Evolutionary conservation across 92 coral and sea anemone genomes (phyloP), one percentile per base, ranked within the genome.

Genomic region (Siderastrea radians): DNA sequence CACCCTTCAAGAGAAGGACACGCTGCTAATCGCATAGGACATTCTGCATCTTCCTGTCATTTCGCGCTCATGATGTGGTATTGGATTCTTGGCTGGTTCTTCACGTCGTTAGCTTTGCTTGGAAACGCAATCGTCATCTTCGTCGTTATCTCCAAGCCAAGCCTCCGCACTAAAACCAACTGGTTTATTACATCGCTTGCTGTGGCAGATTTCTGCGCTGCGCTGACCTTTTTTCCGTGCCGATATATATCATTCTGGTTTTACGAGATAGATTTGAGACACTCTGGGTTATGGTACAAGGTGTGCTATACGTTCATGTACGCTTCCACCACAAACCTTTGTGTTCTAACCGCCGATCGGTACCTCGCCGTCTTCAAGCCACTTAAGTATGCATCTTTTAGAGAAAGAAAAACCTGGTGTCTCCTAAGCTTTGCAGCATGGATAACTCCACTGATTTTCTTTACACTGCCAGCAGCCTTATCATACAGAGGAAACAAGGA

Each of bases 71-170:
- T 46, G 52, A 51, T 51, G 69, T 83, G 87, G 79, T 83, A 50
- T 49, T 83, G 87, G 79, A 10, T 48, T 59, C 9, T 83, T 74
- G 77, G 77, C 1, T 83, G 79, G 87, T 46, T 72, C 58, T 70
- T 83, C 58, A 54, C 87, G 13, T 49, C 11, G 13, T 54, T 83
- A 14, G 68, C 78, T 3, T 13, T 71, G 14, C 12, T 83, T 83
- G 87, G 87, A 55, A 83, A 83, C 50, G 79, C 66, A 46, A 16
- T 70, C 1, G 57, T 83, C 26, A 12, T 83, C 68, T 71, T 49
- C 15, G 70, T 83, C 64, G 38, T 71, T 14, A 48, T 83, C 79
- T 45, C 7, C 53, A 83, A 68, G 44, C 55, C 79, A 5, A 26
- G 55, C 46, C 79, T 72, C 5, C 87, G 10, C 49, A 83, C 87